Base-by-base conservation (phyloP, 1,140 invertebrate species). In the Atta texana region DNA sequence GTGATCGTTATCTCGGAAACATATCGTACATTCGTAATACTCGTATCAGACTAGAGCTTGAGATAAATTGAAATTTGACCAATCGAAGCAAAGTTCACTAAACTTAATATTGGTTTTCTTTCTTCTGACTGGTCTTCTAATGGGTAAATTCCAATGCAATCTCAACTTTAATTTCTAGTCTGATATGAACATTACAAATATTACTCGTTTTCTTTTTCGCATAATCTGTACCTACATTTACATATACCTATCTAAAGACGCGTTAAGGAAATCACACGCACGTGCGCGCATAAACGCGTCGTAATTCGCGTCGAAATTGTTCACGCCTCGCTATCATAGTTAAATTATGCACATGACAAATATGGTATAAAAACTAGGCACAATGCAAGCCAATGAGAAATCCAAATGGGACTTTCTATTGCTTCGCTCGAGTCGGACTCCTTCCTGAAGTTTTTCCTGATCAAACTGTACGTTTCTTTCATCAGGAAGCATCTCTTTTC, bases 341-440 rank as follows among this genome's bases (percentile, higher is more conserved):
- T 74, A 84, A 85, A 87, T 85, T 31, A 78, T 39, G 80, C 57
- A 84, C 61, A 57, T 21, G 80, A 87, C 69, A 14, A 75, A 87
- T 28, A 14, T 39, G 80, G 89, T 92, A 92, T 89, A 92, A 92
- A 92, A 91, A 92, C 91, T 92, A 92, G 89, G 91, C 89, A 92
- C 89, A 78, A 78, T 91, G 84, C 64, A 84, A 89, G 68, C 68
- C 78, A 69, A 69, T 69, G 12, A 34, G 34, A 90, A 90, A 88
- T 64, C 77, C 88, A 75, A 44, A 81, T 89, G 57, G 61, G 66
- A 72, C 77, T 82, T 71, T 86, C 74, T 78, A 72, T 78, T 49
- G 49, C 74, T 71, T 85, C 55, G n/a, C 64, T 75, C 71, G 24
- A 72, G 44, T 51, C 39, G 69, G 39, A 63, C 51, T 85, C 81